These are phyloP conservation scores for Diaperis boleti DNA, from an alignment of 2,888 invertebrate genomes.

Conservation along the genomic window DNA sequence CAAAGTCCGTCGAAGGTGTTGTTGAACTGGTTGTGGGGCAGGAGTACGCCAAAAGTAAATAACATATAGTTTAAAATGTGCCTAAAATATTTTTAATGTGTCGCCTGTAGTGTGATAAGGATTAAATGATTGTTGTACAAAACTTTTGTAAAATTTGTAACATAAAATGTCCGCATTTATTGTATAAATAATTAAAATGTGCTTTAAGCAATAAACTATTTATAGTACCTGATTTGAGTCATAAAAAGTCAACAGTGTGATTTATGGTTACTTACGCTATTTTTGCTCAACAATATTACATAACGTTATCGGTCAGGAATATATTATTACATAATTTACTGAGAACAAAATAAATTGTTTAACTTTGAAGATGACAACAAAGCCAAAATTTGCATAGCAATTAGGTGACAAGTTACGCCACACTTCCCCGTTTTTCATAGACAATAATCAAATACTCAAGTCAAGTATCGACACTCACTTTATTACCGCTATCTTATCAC, in stretches of 20 bases:
- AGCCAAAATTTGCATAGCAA: conserved; percentile 9
- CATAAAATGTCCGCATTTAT: conserved; percentile 32
- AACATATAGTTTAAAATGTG: conserved; percentile 56
- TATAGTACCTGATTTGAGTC: conserved; percentile 8
- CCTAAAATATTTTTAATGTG: conserved; percentile 37
- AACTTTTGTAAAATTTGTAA: conserved; percentile 39
- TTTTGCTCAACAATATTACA: too few relatives aligned
- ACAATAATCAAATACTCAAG: conserved; percentile 28
- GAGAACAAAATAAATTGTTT: neutral
- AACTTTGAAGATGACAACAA: neutral
- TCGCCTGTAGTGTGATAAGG: conserved; percentile 24
- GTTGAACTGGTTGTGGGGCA: conserved; percentile 86
- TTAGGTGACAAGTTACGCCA: conserved; percentile 8
- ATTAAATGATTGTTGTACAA: conserved; percentile 33
- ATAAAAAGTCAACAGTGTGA: neutral
- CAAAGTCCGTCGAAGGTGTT: conserved; percentile 85
- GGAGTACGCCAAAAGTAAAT: conserved; percentile 75
- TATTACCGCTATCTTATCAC: conserved; percentile 39
- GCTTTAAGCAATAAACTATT: conserved; percentile 39
- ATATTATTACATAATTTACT: too few relatives aligned
- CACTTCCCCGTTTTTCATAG: conserved; percentile 14
- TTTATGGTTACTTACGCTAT: conserved; percentile 3
- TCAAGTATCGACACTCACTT: conserved; percentile 28
- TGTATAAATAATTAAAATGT: conserved; percentile 31
- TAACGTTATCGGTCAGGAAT: too few relatives aligned